Evolutionary conservation across 64 coral and sea anemone species (phyloP).

Genomic region (Dendronephthya gigantea): DNA sequence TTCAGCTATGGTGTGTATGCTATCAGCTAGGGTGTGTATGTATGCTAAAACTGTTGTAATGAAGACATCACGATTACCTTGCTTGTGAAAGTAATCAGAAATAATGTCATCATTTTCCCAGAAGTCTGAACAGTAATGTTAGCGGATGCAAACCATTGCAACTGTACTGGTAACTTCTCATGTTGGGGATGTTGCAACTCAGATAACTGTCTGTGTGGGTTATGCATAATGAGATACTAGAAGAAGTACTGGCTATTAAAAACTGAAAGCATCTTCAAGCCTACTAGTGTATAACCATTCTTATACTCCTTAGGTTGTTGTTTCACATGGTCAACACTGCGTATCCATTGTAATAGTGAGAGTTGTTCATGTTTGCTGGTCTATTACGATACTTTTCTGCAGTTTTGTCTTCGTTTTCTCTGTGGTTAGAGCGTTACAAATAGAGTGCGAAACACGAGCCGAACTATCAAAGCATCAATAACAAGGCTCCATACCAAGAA

Average conservation of each 20-base stretch:
- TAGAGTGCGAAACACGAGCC: too few relatives aligned
- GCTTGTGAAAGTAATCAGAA: not conserved
- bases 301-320: not conserved
- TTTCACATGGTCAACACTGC: not conserved
- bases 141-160: not conserved
- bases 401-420: not conserved
- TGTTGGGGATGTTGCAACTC: not conserved
- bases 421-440: too few relatives aligned
- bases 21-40: not conserved
- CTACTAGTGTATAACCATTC: not conserved
- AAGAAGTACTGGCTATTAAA: slow-evolving; percentile 13
- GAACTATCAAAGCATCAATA: too few relatives aligned
- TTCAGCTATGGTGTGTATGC: too few relatives aligned
- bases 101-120: slow-evolving; percentile 8
- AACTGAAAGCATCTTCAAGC: not conserved
- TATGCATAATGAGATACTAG: not conserved
- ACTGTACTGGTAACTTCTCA: not conserved
- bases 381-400: not conserved
- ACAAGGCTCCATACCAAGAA: too few relatives aligned
- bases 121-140: not conserved
- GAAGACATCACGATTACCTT: not conserved
- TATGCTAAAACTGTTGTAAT: not conserved
- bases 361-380: not conserved
- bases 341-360: slow-evolving; percentile 14
- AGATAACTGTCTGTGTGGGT: not conserved